phyloP scores from a whole-genome alignment of 2,113 vertebrate genomes.

The Larimichthys polyactis region DNA sequence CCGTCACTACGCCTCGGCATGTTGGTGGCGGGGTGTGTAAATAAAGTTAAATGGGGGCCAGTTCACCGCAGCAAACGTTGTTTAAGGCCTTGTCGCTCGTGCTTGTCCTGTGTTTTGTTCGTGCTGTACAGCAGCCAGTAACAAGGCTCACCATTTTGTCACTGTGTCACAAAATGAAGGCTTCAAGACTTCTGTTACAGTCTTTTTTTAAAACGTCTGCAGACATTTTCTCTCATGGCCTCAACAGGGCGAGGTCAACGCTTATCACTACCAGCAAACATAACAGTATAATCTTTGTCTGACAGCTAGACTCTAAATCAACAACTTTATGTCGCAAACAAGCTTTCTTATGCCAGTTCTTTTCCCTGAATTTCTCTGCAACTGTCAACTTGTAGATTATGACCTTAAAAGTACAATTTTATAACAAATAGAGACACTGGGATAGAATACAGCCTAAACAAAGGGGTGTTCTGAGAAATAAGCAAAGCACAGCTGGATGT shows the following conservation, averaged over 20 bases:
- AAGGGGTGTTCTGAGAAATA: not conserved
- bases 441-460: not conserved
- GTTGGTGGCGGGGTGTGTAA: constrained; percentile 7
- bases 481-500: not conserved
- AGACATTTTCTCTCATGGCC: constrained; percentile 20
- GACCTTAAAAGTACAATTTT: not conserved
- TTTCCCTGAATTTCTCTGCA: not conserved
- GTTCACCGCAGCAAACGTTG: not conserved
- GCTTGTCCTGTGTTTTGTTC: not conserved
- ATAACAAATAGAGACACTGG: not conserved
- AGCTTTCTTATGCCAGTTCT: not conserved
- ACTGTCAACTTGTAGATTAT: not conserved
- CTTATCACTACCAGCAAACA: constrained; percentile 35
- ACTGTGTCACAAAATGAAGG: not conserved
- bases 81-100: not conserved
- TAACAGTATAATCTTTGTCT: constrained; percentile 20
- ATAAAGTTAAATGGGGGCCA: constrained; percentile 13
- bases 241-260: not conserved
- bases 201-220: not conserved
- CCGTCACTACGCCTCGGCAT: not conserved
- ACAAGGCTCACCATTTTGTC: not conserved
- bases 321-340: not conserved
- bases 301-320: constrained; percentile 14
- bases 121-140: not conserved
- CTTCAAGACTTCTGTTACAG: not conserved